Base-by-base conservation (phyloP, 2,113 vertebrate genomes). In the Pelobates fuscus region DNA sequence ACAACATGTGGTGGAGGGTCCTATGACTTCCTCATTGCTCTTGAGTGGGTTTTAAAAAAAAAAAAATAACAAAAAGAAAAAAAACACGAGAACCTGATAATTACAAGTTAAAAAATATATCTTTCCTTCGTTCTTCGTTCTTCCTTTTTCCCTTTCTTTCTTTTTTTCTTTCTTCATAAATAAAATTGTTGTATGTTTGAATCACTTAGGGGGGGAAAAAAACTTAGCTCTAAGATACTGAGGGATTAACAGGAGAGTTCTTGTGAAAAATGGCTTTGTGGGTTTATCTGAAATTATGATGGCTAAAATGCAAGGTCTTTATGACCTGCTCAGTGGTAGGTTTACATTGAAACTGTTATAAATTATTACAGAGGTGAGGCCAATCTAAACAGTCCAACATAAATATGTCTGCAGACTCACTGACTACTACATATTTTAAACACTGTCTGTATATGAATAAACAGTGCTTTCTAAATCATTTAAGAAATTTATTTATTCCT, bases 331-430 rank as follows among this genome's bases (percentile, higher is more conserved):
- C 90, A 88, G 92, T 93, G 94, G 92, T 91, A 93, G 91, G 94
- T 95, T 95, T 94, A 96, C 94, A 94, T 93, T 93, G 90, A 94
- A 93, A 92, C 93, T 93, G 92, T 95, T 94, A 94, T 95, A 95
- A 96, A 96, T 98, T 96, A 95, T 95, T 93, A 91, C 89, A 90
- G 87, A 89, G 85, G 89, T 88, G 91, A 94, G 90, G 92, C 94
- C 94, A 96, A 97, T 88, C 89, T 88, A 95, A 97, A 96, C 93
- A 96, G 89, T 87, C 89, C 91, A 92, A 94, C 89, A 93, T 93
- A 96, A 96, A 95, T 94, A 95, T 88, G 93, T 93, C 89, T 93
- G 91, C 91, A 94, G 93, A 95, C 92, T 93, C 86, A 90, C 91
- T 88, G 89, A 89, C 91, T 87, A 89, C 91, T 92, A 93, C 90